Evolutionary conservation across 2,888 invertebrate species (phyloP).

Genomic region (Thelaira solivaga): DNA sequence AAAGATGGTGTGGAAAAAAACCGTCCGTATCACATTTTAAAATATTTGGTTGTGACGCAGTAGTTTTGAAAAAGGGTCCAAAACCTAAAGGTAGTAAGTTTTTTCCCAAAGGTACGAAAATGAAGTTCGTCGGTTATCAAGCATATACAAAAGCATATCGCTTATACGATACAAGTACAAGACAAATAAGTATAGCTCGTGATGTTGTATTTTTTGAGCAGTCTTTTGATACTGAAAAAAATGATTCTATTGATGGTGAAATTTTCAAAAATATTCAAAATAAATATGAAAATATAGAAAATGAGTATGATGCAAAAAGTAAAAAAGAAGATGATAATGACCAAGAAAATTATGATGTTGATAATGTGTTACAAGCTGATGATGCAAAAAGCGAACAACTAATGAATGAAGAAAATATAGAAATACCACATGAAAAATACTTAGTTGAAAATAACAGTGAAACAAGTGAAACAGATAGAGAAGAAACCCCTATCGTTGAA

Average conservation of each 20-base stretch:
- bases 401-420: no score
- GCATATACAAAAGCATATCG: slow-evolving; percentile 49
- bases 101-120: slow-evolving; percentile 34
- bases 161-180: slow-evolving; percentile 32
- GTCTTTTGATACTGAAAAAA: neutral
- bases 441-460: neutral
- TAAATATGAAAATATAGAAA: no score
- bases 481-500: neutral
- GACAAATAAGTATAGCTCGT: no score
- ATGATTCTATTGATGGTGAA: no score
- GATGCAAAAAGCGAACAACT: neutral
- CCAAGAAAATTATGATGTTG: neutral
- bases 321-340: neutral
- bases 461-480: neutral
- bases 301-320: no score
- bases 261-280: neutral
- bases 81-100: slow-evolving; percentile 22
- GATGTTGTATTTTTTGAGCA: no score
- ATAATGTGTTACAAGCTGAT: neutral
- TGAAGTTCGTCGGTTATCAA: slow-evolving; percentile 51
- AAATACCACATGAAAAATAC: no score
- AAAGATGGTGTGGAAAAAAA: slow-evolving; percentile 25
- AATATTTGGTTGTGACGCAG: slow-evolving; percentile 43
- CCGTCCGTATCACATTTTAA: slow-evolving; percentile 1
- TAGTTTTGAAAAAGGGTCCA: slow-evolving; percentile 14